Conservation (phyloP, 2,888 invertebrate species). For the Troglohyphantes excavatus region DNA sequence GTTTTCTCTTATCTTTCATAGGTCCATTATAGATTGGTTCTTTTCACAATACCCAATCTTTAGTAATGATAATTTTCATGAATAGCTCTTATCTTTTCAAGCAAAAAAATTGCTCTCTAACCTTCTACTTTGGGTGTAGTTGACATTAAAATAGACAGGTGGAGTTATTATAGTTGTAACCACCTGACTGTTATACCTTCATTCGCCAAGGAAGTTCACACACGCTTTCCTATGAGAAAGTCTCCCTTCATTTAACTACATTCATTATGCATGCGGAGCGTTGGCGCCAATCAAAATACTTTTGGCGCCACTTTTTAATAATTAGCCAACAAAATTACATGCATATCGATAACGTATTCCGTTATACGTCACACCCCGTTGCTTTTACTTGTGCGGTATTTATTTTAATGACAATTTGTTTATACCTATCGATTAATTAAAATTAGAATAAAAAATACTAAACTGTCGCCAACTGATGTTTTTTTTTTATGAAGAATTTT, state of each 20-base stretch:
- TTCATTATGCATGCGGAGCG: not conserved
- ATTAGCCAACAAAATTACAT: not conserved
- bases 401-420: too few relatives aligned
- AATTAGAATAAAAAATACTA: too few relatives aligned
- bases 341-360: too few relatives aligned
- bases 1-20: too few relatives aligned
- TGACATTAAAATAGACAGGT: not conserved
- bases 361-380: too few relatives aligned
- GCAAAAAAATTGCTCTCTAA: not conserved
- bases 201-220: not conserved
- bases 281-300: not conserved
- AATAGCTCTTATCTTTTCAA: not conserved
- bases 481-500: too few relatives aligned
- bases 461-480: too few relatives aligned
- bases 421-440: too few relatives aligned
- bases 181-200: not conserved
- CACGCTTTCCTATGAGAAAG: slow-evolving; percentile 1
- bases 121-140: slow-evolving; percentile 27
- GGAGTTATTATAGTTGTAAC: not conserved
- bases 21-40: too few relatives aligned
- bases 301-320: not conserved
- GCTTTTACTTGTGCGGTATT: too few relatives aligned
- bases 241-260: not conserved
- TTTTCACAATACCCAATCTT: not conserved
- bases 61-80: not conserved